A percentile compares a stretch with the other conserved stretches of the same genome.
Evolutionary conservation across 1,140 invertebrate species (phyloP).

Genomic region (Wiebesia pumilae): DNA sequence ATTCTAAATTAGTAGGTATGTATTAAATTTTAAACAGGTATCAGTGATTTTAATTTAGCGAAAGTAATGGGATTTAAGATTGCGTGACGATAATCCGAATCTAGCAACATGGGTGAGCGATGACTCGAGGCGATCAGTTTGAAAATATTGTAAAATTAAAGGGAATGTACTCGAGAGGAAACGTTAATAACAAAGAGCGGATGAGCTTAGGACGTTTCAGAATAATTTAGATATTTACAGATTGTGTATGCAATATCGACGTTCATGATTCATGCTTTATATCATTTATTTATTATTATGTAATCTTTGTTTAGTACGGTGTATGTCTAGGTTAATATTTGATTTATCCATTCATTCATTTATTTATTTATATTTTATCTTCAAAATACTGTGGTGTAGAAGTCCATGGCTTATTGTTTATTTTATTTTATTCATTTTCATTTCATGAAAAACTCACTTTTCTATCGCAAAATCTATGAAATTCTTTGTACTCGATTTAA

Average conservation of each 20-base stretch:
- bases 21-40: neutral
- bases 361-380: too few species aligned
- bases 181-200: neutral
- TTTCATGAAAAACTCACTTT: neutral
- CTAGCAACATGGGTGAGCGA: neutral
- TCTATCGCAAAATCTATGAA: neutral
- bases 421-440: neutral
- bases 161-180: neutral
- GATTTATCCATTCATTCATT: too few species aligned
- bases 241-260: neutral
- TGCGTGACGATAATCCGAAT: slow-evolving; percentile 7
- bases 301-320: too few species aligned
- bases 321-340: too few species aligned
- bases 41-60: neutral
- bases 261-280: too few species aligned
- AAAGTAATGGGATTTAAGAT: neutral
- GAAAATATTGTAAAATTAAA: neutral
- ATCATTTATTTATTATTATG: too few species aligned
- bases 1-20: neutral
- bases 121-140: neutral
- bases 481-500: neutral
- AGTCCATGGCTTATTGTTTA: too few species aligned
- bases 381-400: too few species aligned
- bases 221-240: slow-evolving; percentile 4
- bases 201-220: neutral